A percentile compares a stretch with the other conserved stretches of the same genome.
These are phyloP conservation scores for Eurypyga helias DNA, from an alignment of 2,113 vertebrate genomes.

Conservation along the genomic window DNA sequence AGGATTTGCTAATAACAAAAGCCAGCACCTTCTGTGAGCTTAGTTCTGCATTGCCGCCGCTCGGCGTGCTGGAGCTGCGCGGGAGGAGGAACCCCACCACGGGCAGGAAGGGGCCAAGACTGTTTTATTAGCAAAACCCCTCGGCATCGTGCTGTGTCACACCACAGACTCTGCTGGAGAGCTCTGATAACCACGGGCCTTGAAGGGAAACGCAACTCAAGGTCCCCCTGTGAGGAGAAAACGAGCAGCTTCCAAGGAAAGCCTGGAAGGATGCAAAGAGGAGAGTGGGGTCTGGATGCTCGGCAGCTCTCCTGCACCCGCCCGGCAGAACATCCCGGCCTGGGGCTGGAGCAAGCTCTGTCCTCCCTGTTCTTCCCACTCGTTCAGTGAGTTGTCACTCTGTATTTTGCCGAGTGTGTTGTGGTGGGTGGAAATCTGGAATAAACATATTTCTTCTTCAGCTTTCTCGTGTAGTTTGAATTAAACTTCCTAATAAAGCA, in stretches of 20 bases:
- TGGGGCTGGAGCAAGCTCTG: background rate
- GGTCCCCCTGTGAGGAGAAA: background rate
- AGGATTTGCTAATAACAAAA: background rate
- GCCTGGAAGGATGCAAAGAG: rapidly evolving
- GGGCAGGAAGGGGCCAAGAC: background rate
- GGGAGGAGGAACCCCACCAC: background rate
- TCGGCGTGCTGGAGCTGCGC: background rate
- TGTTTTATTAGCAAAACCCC: background rate
- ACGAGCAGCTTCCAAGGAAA: rapidly evolving
- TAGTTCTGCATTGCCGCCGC: rapidly evolving
- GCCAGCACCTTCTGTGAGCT: background rate
- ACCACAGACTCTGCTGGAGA: background rate
- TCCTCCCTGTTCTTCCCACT: background rate
- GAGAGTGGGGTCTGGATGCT: rapidly evolving
- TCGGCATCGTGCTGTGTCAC: background rate
- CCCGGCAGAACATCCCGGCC: background rate
- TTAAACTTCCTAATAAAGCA: background rate
- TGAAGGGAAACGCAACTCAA: background rate
- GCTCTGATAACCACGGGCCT: rapidly evolving
- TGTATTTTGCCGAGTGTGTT: background rate
- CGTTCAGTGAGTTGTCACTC: background rate
- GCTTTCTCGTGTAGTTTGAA: background rate
- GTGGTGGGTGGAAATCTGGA: background rate
- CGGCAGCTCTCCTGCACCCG: background rate
- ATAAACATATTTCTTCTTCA: background rate